Percentiles rank a stretch among this genome's conserved stretches.
Evolutionary conservation across 2,113 vertebrate species (phyloP).

Genomic region (Gopherus flavomarginatus): DNA sequence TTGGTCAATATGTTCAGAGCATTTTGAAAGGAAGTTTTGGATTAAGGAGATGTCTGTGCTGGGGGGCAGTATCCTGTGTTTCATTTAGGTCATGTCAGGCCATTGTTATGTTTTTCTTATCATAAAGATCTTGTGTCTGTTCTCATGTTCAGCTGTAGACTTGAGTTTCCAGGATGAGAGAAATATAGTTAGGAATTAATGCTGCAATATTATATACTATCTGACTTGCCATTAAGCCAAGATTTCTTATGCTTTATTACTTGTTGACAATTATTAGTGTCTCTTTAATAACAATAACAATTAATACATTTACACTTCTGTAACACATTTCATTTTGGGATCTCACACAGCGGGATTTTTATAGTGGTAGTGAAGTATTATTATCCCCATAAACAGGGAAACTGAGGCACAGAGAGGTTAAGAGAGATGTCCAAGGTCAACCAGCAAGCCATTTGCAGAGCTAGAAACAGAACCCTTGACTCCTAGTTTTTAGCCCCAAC

Average conservation of each 20-base stretch:
- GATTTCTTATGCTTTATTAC: neutral
- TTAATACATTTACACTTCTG: neutral
- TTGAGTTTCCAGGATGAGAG: constrained; percentile 49
- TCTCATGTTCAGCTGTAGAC: constrained; percentile 47
- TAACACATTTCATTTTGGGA: neutral
- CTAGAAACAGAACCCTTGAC: neutral
- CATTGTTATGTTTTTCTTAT: constrained; percentile 68
- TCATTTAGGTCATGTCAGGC: constrained; percentile 47
- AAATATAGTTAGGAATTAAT: constrained; percentile 50
- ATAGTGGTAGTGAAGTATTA: neutral
- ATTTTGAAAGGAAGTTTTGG: constrained; percentile 59
- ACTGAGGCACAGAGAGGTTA: neutral
- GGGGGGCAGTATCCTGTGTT: constrained; percentile 56
- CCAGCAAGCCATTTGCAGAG: neutral
- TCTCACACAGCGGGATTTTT: neutral
- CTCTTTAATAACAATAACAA: neutral
- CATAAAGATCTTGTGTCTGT: constrained; percentile 47
- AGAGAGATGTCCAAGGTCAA: neutral
- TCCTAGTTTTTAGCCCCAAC: neutral
- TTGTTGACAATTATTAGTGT: neutral
- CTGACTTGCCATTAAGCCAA: neutral
- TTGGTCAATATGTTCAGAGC: neutral
- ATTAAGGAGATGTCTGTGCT: constrained; percentile 49
- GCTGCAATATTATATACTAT: constrained; percentile 42
- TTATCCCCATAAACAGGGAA: neutral